These are phyloP conservation scores for Nemopilema nomurai DNA, from an alignment of 30 jellyfish, hydroid and myxozoan species.

Conservation along the genomic window DNA sequence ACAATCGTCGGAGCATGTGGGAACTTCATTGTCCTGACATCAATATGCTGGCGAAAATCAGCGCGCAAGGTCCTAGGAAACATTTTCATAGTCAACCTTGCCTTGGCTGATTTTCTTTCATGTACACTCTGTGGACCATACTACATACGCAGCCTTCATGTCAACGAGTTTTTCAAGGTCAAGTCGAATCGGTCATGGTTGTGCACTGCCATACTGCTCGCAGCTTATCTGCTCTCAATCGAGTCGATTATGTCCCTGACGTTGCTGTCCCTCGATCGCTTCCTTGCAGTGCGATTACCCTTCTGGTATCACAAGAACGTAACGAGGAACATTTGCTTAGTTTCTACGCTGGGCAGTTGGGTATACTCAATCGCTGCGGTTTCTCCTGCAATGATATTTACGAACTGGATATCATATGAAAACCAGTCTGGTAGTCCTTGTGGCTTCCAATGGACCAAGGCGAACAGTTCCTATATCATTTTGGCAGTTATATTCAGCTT, in stretches of 20 bases:
- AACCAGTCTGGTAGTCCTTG: constrained; percentile 56
- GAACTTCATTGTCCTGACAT: constrained; percentile 27
- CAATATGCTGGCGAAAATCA: constrained; percentile 34
- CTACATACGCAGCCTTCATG: constrained; percentile 46
- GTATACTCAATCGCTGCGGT: constrained; percentile 20
- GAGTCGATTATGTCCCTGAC: constrained; percentile 57
- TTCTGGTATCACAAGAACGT: constrained; percentile 51
- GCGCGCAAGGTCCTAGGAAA: constrained; percentile 53
- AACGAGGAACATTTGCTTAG: constrained; percentile 13
- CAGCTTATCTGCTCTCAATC: constrained; percentile 31
- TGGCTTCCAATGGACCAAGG: constrained; percentile 56
- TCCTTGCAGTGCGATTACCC: constrained; percentile 47
- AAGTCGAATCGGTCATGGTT: background rate
- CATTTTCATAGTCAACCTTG: constrained; percentile 39
- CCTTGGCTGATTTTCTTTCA: constrained; percentile 37
- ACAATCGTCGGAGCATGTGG: constrained; percentile 37
- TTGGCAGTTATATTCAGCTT: constrained; percentile 3
- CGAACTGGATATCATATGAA: constrained; percentile 45
- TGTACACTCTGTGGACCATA: constrained; percentile 65
- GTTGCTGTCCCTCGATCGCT: constrained; percentile 55
- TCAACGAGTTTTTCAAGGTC: constrained; percentile 17
- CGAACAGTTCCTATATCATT: constrained; percentile 9
- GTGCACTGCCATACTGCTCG: constrained; percentile 26
- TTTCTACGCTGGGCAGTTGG: constrained; percentile 19
- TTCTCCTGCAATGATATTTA: constrained; percentile 26